phyloP scores from a whole-genome alignment of 2,113 vertebrate genomes.

The Tyrannus savana region DNA sequence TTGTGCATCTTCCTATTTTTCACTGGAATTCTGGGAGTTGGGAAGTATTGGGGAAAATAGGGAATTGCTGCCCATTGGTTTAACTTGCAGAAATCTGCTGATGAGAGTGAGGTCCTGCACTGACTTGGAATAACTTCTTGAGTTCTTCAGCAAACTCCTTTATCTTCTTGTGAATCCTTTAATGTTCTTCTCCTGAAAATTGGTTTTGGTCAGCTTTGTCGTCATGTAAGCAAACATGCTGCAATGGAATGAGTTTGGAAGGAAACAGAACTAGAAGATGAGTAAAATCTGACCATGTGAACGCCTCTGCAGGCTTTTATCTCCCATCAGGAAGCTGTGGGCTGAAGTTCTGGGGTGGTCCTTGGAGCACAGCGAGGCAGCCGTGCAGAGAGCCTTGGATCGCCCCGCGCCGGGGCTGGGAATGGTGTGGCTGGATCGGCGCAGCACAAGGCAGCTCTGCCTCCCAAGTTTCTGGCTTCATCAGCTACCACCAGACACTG shows the following conservation, averaged over 20 bases:
- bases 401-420: not conserved
- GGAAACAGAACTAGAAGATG: constrained; percentile 26
- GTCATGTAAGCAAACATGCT: not conserved
- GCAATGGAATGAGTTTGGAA: constrained; percentile 45
- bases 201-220: not conserved
- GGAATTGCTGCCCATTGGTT: not conserved
- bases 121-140: not conserved
- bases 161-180: not conserved
- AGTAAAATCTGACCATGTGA: constrained; percentile 47
- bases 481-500: not conserved
- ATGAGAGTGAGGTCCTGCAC: not conserved
- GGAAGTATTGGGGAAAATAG: not conserved
- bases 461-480: constrained; percentile 8
- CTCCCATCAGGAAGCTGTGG: constrained; percentile 63
- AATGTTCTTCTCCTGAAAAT: not conserved
- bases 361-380: not conserved
- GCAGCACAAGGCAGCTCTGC: not conserved
- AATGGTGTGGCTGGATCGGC: not conserved
- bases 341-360: constrained; percentile 63
- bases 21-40: not conserved
- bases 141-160: not conserved
- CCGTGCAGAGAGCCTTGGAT: not conserved
- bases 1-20: not conserved
- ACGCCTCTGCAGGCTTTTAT: constrained; percentile 52
- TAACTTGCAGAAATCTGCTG: not conserved